A percentile compares a stretch with the other conserved stretches of the same genome.
Evolutionary conservation across 2,113 vertebrate species (phyloP).

Genomic region (Pimephales promelas): DNA sequence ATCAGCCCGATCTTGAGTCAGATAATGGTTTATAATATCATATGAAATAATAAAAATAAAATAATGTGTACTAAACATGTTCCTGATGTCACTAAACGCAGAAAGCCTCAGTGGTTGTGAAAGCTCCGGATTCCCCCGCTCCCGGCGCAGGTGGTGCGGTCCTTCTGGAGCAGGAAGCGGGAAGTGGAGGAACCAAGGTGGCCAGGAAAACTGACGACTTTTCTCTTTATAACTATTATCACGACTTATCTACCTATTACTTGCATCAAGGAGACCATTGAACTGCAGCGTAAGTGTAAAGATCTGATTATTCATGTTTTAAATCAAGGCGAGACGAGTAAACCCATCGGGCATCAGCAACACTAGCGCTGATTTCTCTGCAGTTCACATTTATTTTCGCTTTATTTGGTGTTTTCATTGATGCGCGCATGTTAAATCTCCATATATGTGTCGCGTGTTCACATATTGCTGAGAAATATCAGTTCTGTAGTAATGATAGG

Average conservation of each 20-base stretch:
- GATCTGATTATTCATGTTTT: background rate
- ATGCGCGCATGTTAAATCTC: background rate
- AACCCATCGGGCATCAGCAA: background rate
- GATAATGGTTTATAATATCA: background rate
- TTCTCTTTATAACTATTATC: background rate
- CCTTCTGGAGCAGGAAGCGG: slow-evolving; percentile 34
- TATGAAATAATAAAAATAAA: background rate
- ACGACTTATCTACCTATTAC: background rate
- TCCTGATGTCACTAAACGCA: background rate
- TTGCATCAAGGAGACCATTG: background rate
- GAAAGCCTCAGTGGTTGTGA: background rate
- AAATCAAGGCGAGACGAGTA: background rate
- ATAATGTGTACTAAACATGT: background rate
- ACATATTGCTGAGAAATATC: background rate
- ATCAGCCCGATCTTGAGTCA: too few relatives aligned
- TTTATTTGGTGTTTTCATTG: too few relatives aligned
- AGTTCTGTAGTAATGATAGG: background rate
- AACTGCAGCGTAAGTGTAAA: background rate
- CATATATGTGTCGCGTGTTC: background rate
- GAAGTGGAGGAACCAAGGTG: slow-evolving; percentile 13
- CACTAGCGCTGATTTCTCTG: background rate
- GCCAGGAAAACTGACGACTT: background rate
- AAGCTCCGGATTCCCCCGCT: background rate
- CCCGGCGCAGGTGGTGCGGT: slow-evolving; percentile 34
- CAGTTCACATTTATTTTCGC: background rate